Conservation (phyloP, 37 sponge, comb jelly and placozoan species). For the Agelas oroides region DNA sequence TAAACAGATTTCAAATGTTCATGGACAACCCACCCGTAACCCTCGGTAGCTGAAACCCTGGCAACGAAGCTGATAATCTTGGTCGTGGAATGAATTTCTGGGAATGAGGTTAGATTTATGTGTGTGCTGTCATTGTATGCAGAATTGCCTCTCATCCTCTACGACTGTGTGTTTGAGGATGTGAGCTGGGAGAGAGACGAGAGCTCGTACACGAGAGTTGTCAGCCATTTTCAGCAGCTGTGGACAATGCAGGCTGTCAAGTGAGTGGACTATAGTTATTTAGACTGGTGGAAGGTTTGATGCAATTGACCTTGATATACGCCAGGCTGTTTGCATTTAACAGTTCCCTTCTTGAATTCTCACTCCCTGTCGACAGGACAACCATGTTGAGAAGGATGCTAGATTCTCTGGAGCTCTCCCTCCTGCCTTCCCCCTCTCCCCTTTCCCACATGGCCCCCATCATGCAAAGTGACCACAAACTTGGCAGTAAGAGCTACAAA, state of each 20-base stretch:
- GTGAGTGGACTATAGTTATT: constrained; percentile 20
- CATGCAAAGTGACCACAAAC: constrained; percentile 40
- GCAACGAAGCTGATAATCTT: no score
- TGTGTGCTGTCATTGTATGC: background rate
- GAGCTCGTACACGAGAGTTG: background rate
- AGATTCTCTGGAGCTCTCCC: constrained; percentile 9
- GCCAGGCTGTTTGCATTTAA: background rate
- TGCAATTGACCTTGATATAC: no score
- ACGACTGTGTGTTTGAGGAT: constrained; percentile 85
- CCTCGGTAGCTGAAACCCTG: no score
- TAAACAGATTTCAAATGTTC: no score
- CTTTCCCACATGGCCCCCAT: constrained; percentile 23
- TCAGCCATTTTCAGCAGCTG: constrained; percentile 48
- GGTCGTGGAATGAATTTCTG: no score
- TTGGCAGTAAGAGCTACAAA: constrained; percentile 46
- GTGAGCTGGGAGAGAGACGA: constrained; percentile 72
- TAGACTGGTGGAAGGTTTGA: no score
- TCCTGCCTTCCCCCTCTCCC: constrained; percentile 31
- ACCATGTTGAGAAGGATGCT: constrained; percentile 45
- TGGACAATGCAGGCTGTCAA: constrained; percentile 51
- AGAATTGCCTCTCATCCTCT: constrained; percentile 83
- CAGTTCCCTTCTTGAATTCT: background rate
- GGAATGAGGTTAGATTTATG: no score
- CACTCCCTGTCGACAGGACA: background rate
- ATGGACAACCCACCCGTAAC: no score